Percentiles rank a stretch among this genome's conserved stretches.
Conservation (phyloP, 2,888 invertebrate species). For the Aricia artaxerxes region DNA sequence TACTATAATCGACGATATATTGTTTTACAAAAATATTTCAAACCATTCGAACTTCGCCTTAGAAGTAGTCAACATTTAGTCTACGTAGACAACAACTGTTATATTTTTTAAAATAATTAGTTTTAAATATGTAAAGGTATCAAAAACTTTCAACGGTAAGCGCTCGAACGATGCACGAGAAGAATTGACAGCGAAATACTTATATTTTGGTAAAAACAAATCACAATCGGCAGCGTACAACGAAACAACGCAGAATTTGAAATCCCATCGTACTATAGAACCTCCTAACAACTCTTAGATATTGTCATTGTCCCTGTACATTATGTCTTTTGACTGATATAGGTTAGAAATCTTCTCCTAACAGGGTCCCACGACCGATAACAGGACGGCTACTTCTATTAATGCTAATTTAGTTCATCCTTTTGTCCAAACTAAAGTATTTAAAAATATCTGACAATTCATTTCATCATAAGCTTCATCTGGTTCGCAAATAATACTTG, state of each 20-base stretch:
- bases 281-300: conserved; percentile 53
- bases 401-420: conserved; percentile 48
- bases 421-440: conserved; percentile 6
- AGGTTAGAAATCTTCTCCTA: conserved; percentile 30
- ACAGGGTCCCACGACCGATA: conserved; percentile 32
- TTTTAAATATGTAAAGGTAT: conserved; percentile 72
- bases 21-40: conserved; percentile 31
- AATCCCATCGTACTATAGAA: conserved; percentile 38
- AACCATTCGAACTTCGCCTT: conserved; percentile 60
- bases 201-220: conserved; percentile 10
- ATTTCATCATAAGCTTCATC: background rate
- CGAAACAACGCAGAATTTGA: conserved; percentile 22
- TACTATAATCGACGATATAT: conserved; percentile 30
- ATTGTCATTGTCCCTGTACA: conserved; percentile 78
- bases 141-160: conserved; percentile 59
- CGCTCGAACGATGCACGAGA: conserved; percentile 31
- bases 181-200: conserved; percentile 27
- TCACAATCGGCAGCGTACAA: conserved; percentile 1
- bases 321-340: conserved; percentile 58
- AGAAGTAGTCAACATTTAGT: conserved; percentile 75
- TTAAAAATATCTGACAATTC: background rate
- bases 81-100: conserved; percentile 46
- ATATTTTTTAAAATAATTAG: conserved; percentile 65
- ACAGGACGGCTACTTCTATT: conserved; percentile 43
- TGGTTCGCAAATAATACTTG: background rate